These are phyloP conservation scores for Caenorhabditis latens DNA, from an alignment of 1,140 invertebrate genomes.

Conservation along the genomic window DNA sequence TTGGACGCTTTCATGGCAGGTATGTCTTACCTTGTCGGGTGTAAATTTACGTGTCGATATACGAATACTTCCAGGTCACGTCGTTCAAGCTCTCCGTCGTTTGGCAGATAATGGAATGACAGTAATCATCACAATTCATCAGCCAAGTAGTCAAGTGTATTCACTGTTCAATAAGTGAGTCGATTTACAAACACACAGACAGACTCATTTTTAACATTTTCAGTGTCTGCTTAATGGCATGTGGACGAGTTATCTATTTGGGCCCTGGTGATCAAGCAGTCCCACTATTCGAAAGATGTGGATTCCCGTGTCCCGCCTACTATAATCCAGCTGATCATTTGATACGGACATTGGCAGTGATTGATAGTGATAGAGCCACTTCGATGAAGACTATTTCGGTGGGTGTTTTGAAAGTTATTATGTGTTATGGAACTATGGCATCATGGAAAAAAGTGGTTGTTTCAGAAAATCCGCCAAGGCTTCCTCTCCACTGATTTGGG, in stretches of 20 bases:
- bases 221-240: slow-evolving; percentile 82
- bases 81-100: slow-evolving; percentile 53
- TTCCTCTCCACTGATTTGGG: slow-evolving; percentile 79
- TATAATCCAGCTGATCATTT: slow-evolving; percentile 97
- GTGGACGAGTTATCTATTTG: slow-evolving; percentile 90
- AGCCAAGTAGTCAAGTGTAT: slow-evolving; percentile 93
- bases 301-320: slow-evolving; percentile 82
- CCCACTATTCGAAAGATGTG: slow-evolving; percentile 81
- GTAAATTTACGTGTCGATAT: no score
- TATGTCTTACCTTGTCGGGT: slow-evolving; percentile 81
- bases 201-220: slow-evolving; percentile 29
- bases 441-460: neutral
- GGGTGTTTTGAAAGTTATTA: slow-evolving; percentile 51
- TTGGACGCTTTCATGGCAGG: slow-evolving; percentile 92
- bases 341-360: slow-evolving; percentile 89
- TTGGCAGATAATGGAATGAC: slow-evolving; percentile 84
- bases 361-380: slow-evolving; percentile 86
- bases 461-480: slow-evolving; percentile 80
- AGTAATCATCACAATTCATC: slow-evolving; percentile 93
- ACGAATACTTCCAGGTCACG: slow-evolving; percentile 36
- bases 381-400: slow-evolving; percentile 77
- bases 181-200: slow-evolving; percentile 10
- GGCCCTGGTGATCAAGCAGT: slow-evolving; percentile 83
- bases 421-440: no score
- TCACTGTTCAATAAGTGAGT: slow-evolving; percentile 92